Percentiles rank a stretch among this genome's conserved stretches.
These are phyloP conservation scores for Halichoeres trimaculatus DNA, from an alignment of 2,113 vertebrate species.

Conservation along the genomic window DNA sequence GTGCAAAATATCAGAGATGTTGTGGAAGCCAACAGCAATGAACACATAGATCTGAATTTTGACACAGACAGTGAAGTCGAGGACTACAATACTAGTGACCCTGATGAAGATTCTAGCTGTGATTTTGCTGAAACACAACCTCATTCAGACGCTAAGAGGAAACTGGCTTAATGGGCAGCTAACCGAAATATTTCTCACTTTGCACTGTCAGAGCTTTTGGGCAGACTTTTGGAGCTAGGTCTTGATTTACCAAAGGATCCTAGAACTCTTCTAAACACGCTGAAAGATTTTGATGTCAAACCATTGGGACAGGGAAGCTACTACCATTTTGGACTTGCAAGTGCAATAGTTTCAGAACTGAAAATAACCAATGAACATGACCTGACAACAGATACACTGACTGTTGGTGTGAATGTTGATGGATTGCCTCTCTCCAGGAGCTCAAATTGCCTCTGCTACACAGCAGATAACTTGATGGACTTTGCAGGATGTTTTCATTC, in stretches of 20 bases:
- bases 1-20: too few relatives aligned
- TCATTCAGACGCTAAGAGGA: slow-evolving; percentile 1
- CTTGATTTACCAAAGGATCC: slow-evolving; percentile 27
- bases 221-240: not conserved
- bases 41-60: not conserved
- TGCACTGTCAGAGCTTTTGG: slow-evolving; percentile 27
- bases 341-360: not conserved
- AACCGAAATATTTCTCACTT: slow-evolving; percentile 19
- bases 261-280: slow-evolving; percentile 8
- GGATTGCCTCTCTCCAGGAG: not conserved
- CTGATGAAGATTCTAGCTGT: slow-evolving; percentile 2
- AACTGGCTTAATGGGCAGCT: slow-evolving; percentile 37
- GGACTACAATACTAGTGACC: not conserved
- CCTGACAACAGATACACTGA: not conserved
- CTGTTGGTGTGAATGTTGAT: slow-evolving; percentile 6
- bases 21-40: too few relatives aligned
- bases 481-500: slow-evolving; percentile 8
- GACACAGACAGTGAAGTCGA: not conserved
- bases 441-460: slow-evolving; percentile 12
- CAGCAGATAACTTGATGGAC: not conserved
- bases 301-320: slow-evolving; percentile 33
- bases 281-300: slow-evolving; percentile 37
- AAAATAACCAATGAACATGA: slow-evolving; percentile 1
- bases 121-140: slow-evolving; percentile 1
- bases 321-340: slow-evolving; percentile 39